Evolutionary conservation across 2,113 vertebrate genomes (phyloP), one percentile per base, ranked within the genome.

Genomic region (Vicugna pacos): DNA sequence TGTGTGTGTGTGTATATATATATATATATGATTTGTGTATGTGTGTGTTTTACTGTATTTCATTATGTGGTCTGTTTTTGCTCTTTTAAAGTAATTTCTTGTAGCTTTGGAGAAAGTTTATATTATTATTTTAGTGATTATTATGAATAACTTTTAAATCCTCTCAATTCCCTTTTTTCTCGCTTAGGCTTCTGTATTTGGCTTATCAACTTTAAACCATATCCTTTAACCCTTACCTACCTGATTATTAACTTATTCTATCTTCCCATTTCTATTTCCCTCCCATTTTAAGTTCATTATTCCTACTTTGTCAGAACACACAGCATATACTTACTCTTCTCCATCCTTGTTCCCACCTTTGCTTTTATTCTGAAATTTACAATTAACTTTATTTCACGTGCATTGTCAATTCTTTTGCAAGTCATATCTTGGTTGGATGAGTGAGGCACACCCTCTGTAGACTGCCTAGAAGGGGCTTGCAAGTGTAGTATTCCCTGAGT

Each of bases 191-290:
- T 95, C 38, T 90, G 0, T 91, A 48, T 93, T 89, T 91, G 13
- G 77, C 56, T 85, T 89, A 9, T 26, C 12, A 35, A 28, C 46
- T 91, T 94, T 85, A 93, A 88, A 81, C 48, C n/a, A 48, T 75
- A 50, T 62, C 48, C 52, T 52, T 86, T 79, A 48, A 54, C 11
- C 90, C 30, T 60, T 65, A 30, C 20, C 17, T 70, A 1, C 62
- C 5, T 20, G 42, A 8, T 7, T 58, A 8, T 67, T 73, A 81
- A 19, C 15, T 75, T 32, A 54, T 48, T 52, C 16, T 30, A 0
- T 64, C 89, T 88, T 82, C 15, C 30, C 17, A 12, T 88, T 91
- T 94, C 42, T 80, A 4, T 84, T 50, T 87, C 52, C 15, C 38
- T 86, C 84, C 38, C 42, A 24, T 62, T 79, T 85, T 32, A 50